phyloP scores from a whole-genome alignment of 2,113 vertebrate species.

The Gasterosteus nipponicus region DNA sequence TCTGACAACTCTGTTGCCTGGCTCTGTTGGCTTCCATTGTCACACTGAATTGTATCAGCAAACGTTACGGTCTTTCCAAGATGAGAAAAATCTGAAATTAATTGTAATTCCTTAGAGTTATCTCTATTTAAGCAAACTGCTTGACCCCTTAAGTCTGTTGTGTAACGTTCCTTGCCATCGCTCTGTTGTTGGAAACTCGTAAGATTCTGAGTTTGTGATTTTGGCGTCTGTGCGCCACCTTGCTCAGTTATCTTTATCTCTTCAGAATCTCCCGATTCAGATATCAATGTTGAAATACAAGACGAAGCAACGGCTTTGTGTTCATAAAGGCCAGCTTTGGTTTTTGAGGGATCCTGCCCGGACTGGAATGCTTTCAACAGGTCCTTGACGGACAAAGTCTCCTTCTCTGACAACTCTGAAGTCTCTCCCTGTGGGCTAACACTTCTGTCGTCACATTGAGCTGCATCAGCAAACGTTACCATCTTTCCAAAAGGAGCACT shows the following conservation, averaged over 20 bases:
- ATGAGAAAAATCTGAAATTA: background rate
- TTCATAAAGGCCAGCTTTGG: conserved; percentile 85
- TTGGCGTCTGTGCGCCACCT: background rate
- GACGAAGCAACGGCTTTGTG: conserved; percentile 72
- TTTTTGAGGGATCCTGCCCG: conserved; percentile 88
- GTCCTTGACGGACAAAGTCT: conserved; percentile 90
- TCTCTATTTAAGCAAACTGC: conserved; percentile 6
- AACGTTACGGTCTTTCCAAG: conserved; percentile 43
- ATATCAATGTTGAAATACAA: conserved; percentile 10
- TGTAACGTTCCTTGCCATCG: background rate
- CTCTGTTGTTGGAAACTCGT: background rate
- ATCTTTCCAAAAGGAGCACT: conserved; percentile 15
- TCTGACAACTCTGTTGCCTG: conserved; percentile 86
- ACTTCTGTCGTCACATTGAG: conserved; percentile 16
- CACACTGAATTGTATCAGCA: conserved; percentile 18
- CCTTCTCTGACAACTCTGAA: conserved; percentile 72
- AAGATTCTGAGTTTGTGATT: conserved; percentile 6
- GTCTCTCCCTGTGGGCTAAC: conserved; percentile 73
- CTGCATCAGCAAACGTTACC: conserved; percentile 30
- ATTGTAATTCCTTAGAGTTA: conserved; percentile 1
- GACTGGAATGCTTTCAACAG: conserved; percentile 93
- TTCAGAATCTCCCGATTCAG: conserved; percentile 32
- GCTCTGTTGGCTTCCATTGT: conserved; percentile 5
- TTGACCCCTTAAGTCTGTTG: background rate
- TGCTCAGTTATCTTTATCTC: background rate